These are phyloP conservation scores for Saccostrea cuccullata DNA, from an alignment of 1,140 invertebrate species.

Conservation along the genomic window DNA sequence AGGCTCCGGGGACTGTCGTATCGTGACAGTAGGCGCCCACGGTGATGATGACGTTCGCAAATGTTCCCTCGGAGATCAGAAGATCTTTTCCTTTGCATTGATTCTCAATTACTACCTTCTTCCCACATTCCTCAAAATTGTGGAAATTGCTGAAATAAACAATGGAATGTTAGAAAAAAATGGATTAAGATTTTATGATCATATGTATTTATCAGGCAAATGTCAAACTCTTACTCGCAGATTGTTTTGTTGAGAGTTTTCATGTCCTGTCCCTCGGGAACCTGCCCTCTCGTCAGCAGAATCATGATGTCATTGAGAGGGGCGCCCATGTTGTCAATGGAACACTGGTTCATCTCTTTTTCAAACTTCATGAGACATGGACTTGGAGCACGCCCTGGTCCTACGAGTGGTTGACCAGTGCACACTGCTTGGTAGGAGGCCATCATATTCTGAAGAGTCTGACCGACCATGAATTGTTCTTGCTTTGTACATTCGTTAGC, in stretches of 20 bases:
- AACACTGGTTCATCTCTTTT: conserved; percentile 50
- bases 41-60: conserved; percentile 58
- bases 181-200: no score
- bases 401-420: conserved; percentile 45
- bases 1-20: conserved; percentile 55
- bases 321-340: conserved; percentile 34
- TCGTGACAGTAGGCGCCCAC: conserved; percentile 58
- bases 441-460: conserved; percentile 61
- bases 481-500: conserved; percentile 52
- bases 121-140: conserved; percentile 53
- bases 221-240: conserved; percentile 46
- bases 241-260: conserved; percentile 54
- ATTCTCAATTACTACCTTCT: conserved; percentile 39
- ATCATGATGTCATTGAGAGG: conserved; percentile 50
- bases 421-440: conserved; percentile 54
- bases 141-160: conserved; percentile 51
- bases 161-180: no score
- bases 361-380: conserved; percentile 53
- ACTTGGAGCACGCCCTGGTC: conserved; percentile 38
- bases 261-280: conserved; percentile 53
- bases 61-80: conserved; percentile 55
- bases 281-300: conserved; percentile 51
- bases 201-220: not conserved
- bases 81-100: conserved; percentile 52
- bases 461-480: conserved; percentile 57